phyloP scores from a whole-genome alignment of 2,113 vertebrate genomes.

The Collichthys lucidus region DNA sequence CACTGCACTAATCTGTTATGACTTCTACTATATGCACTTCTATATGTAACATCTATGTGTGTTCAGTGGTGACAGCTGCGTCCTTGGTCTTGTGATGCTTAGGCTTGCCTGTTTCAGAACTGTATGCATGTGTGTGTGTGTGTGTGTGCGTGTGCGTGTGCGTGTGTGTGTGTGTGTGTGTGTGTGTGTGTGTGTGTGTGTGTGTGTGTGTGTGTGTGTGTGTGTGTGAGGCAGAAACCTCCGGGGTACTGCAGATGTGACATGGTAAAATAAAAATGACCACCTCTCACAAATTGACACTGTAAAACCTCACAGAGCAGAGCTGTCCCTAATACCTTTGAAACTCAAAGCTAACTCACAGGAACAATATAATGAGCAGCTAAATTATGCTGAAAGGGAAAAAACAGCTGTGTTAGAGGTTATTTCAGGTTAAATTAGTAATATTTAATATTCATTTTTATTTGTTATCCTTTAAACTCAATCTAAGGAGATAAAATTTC shows the following conservation, averaged over 20 bases:
- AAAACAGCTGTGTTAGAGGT: background rate
- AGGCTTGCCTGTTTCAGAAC: slow-evolving; percentile 4
- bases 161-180: background rate
- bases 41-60: slow-evolving; percentile 3
- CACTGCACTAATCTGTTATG: background rate
- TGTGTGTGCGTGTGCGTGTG: background rate
- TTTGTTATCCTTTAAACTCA: slow-evolving; percentile 4
- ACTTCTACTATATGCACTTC: background rate
- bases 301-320: background rate
- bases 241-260: slow-evolving; percentile 39
- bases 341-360: background rate
- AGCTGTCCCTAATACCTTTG: background rate
- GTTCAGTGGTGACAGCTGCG: slow-evolving; percentile 31
- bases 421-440: background rate
- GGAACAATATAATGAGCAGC: slow-evolving; percentile 15
- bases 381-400: slow-evolving; percentile 10
- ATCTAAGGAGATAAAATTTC: background rate
- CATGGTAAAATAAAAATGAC: background rate
- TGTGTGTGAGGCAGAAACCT: slow-evolving; percentile 3
- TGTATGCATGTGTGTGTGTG: background rate
- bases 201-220: background rate
- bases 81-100: background rate
- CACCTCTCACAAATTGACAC: slow-evolving; percentile 7
- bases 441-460: background rate
- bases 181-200: background rate